phyloP scores from a whole-genome alignment of 2,797 vertebrate species.

The Oryzias dopingdopingensis region DNA sequence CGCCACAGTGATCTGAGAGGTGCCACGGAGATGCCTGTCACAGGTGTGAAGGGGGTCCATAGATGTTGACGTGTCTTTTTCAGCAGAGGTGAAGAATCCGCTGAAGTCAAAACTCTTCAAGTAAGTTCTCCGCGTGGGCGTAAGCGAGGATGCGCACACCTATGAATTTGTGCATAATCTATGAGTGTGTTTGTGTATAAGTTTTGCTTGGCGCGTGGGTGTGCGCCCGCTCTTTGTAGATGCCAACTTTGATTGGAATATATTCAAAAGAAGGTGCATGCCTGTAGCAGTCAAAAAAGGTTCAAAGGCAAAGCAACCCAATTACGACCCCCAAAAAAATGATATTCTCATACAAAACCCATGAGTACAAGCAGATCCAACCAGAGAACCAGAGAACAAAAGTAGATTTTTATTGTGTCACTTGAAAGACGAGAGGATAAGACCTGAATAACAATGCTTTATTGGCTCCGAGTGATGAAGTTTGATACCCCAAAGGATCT shows the following conservation, averaged over 20 bases:
- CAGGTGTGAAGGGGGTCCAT: slow-evolving; percentile 27
- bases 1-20: slow-evolving; percentile 67
- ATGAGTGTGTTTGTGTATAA: slow-evolving; percentile 35
- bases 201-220: slow-evolving; percentile 41
- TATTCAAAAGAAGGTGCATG: slow-evolving; percentile 49
- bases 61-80: slow-evolving; percentile 67
- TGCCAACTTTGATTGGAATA: slow-evolving; percentile 57
- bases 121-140: slow-evolving; percentile 23
- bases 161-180: slow-evolving; percentile 17
- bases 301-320: slow-evolving; percentile 63
- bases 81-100: slow-evolving; percentile 61
- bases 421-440: slow-evolving; percentile 6
- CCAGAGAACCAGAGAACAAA: slow-evolving; percentile 25
- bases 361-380: slow-evolving; percentile 26
- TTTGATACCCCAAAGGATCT: slow-evolving; percentile 6
- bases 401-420: slow-evolving; percentile 11
- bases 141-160: slow-evolving; percentile 6
- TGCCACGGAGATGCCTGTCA: slow-evolving; percentile 69
- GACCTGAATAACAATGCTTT: slow-evolving; percentile 19
- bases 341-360: slow-evolving; percentile 36
- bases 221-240: slow-evolving; percentile 55
- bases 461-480: slow-evolving; percentile 12
- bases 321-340: slow-evolving; percentile 52
- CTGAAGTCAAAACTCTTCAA: slow-evolving; percentile 59
- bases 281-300: slow-evolving; percentile 41